Conservation (phyloP, 2,113 vertebrate species). For the cattle (Bos taurus) region ARS-UCD2.0 NC_037329.1:132725001-132725500, state of each 20-base stretch:
- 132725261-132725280: background rate
- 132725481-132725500: background rate
- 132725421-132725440: background rate
- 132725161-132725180: too few relatives aligned
- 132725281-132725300: background rate
- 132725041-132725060: fast-evolving
- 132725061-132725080: background rate
- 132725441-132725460: background rate
- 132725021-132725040: background rate
- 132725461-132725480: background rate
- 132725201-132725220: background rate
- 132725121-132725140: background rate
- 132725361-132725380: fast-evolving
- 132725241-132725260: background rate
- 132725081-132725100: background rate
- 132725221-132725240: background rate
- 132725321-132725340: background rate
- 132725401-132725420: background rate
- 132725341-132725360: too few relatives aligned
- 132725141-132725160: background rate
- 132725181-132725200: background rate
- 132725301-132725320: background rate
- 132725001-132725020: background rate
- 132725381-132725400: background rate
- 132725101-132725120: background rate